phyloP scores from a whole-genome alignment of 2,888 invertebrate species.

The Epirrhoe alternata region DNA sequence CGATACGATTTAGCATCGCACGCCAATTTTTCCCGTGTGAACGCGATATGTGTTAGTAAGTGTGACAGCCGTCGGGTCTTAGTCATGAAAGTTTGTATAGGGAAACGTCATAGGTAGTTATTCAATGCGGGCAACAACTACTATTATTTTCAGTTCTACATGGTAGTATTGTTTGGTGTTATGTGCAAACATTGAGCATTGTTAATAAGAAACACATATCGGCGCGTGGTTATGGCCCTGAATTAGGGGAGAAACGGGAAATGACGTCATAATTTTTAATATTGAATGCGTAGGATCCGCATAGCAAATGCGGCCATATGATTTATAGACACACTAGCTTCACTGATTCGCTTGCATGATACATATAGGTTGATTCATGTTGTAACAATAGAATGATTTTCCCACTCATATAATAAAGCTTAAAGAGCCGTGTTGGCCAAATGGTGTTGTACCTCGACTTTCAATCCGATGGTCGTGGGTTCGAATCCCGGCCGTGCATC shows the following conservation, averaged over 20 bases:
- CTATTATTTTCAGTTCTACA: slow-evolving; percentile 16
- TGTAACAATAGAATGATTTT: background rate
- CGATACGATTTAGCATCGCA: too few species aligned
- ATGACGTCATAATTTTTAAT: slow-evolving; percentile 44
- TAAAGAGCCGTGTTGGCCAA: too few species aligned
- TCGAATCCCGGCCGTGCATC: too few species aligned
- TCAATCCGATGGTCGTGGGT: too few species aligned
- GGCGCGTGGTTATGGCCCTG: slow-evolving; percentile 28
- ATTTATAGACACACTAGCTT: slow-evolving; percentile 9
- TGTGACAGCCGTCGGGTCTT: too few species aligned
- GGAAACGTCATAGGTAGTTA: too few species aligned
- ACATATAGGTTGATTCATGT: background rate
- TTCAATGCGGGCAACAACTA: too few species aligned
- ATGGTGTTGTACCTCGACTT: too few species aligned
- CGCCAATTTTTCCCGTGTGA: too few species aligned
- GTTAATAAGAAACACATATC: slow-evolving; percentile 53
- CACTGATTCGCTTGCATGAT: background rate
- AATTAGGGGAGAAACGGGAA: slow-evolving; percentile 36
- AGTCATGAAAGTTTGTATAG: too few species aligned
- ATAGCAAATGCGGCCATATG: slow-evolving; percentile 24
- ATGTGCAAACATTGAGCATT: slow-evolving; percentile 49
- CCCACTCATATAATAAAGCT: too few species aligned
- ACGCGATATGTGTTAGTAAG: too few species aligned
- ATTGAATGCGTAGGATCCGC: slow-evolving; percentile 38
- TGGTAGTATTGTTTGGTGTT: background rate